Conservation (phyloP, 2,888 invertebrate species). For the Coenonympha arcania region DNA sequence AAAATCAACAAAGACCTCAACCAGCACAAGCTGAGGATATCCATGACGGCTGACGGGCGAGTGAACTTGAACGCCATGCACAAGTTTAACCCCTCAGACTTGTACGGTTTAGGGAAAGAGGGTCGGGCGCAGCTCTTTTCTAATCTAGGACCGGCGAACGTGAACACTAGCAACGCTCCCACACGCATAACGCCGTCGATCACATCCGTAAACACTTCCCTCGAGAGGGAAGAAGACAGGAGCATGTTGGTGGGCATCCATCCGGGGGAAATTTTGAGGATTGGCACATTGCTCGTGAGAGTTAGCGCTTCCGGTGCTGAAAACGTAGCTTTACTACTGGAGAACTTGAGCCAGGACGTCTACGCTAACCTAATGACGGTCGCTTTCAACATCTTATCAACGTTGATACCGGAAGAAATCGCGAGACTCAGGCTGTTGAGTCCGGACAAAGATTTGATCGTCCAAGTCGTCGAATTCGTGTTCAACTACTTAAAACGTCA, state of each 20-base stretch:
- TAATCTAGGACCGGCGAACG: constrained; percentile 46
- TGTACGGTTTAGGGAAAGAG: constrained; percentile 47
- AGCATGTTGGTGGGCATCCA: constrained; percentile 49
- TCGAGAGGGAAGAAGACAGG: constrained; percentile 38
- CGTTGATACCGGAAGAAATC: constrained; percentile 53
- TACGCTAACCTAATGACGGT: constrained; percentile 60
- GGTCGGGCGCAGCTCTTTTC: constrained; percentile 52
- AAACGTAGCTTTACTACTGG: constrained; percentile 48
- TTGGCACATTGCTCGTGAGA: constrained; percentile 50
- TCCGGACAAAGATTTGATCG: constrained; percentile 60
- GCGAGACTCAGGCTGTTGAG: constrained; percentile 51
- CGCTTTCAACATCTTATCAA: constrained; percentile 51
- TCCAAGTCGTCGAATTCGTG: constrained; percentile 59
- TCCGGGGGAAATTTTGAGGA: constrained; percentile 58
- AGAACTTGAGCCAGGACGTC: constrained; percentile 55
- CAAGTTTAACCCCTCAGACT: constrained; percentile 55
- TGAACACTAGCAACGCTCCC: constrained; percentile 43
- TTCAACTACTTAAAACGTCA: constrained; percentile 60
- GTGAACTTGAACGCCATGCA: constrained; percentile 63
- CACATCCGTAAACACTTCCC: constrained; percentile 37
- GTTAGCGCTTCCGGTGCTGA: constrained; percentile 57
- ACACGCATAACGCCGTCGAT: constrained; percentile 41
- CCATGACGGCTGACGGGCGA: constrained; percentile 62
- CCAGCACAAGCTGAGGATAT: constrained; percentile 63
- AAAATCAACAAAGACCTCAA: constrained; percentile 72